phyloP scores from a whole-genome alignment of 2,113 vertebrate species.

The Madoqua kirkii region DNA sequence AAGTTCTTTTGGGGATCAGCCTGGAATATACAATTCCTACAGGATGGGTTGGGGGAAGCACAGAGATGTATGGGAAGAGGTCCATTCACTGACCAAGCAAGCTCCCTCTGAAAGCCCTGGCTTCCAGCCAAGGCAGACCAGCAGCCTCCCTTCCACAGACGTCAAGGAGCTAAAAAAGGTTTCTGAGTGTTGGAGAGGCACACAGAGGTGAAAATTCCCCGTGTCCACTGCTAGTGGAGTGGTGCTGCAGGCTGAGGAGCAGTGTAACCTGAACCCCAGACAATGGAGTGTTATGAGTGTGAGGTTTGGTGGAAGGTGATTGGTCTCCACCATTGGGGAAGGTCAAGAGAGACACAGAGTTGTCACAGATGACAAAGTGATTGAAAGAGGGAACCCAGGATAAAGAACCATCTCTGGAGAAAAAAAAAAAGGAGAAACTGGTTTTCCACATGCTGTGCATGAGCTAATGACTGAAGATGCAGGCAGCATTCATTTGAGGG shows the following conservation, averaged over 20 bases:
- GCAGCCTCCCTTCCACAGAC: not conserved
- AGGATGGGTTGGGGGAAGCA: not conserved
- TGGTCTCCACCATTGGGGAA: not conserved
- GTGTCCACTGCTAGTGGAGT: not conserved
- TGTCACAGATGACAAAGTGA: not conserved
- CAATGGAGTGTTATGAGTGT: not conserved
- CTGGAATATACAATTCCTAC: not conserved
- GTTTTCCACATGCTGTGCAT: not conserved
- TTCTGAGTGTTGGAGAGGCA: not conserved
- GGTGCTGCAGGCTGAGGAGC: too few relatives aligned
- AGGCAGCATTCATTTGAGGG: not conserved
- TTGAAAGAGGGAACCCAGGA: not conserved
- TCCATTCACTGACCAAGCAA: not conserved
- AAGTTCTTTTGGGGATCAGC: not conserved
- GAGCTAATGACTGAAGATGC: not conserved
- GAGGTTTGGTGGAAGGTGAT: not conserved
- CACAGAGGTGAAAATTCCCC: not conserved
- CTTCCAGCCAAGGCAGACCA: not conserved
- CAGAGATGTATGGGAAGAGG: not conserved
- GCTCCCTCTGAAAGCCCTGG: not conserved
- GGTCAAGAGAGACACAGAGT: not conserved
- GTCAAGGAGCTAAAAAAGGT: not conserved
- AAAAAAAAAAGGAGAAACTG: not conserved
- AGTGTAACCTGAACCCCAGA: not conserved
- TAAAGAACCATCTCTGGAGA: not conserved